A percentile compares a stretch with the other conserved stretches of the same genome.
Evolutionary conservation across 2,113 vertebrate genomes (phyloP).

Genomic region (Mesoclemmys tuberculata): DNA sequence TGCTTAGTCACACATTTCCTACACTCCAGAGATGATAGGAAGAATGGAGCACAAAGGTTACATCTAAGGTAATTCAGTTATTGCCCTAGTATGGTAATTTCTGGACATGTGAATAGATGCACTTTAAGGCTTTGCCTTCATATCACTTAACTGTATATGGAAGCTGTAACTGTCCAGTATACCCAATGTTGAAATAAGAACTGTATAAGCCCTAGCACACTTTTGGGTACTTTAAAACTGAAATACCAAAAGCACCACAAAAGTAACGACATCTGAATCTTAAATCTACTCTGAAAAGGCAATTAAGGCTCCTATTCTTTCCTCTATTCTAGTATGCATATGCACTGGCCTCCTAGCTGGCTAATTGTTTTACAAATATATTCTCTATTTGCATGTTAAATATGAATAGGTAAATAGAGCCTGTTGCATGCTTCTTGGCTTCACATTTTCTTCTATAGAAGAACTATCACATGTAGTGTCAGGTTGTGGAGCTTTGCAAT

Average conservation of each 20-base stretch:
- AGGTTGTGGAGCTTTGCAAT: background rate
- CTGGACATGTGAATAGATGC: background rate
- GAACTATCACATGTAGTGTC: accelerated
- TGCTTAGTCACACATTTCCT: background rate
- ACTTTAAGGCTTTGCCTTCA: background rate
- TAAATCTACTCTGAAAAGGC: background rate
- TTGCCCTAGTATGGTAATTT: accelerated
- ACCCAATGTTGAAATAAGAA: no score
- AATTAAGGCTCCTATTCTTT: background rate
- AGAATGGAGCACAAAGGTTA: background rate
- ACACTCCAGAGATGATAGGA: background rate
- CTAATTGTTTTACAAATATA: background rate
- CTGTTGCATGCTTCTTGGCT: background rate
- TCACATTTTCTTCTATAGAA: background rate
- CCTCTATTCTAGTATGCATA: background rate
- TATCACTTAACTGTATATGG: background rate
- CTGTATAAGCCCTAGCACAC: accelerated
- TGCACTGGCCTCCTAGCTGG: background rate
- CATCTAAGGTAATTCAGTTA: background rate
- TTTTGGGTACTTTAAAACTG: background rate
- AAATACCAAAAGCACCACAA: background rate
- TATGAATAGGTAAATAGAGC: background rate
- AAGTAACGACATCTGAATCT: accelerated
- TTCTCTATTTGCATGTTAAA: background rate
- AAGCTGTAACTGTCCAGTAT: background rate